Percentiles rank a stretch among this genome's conserved stretches.
These are phyloP conservation scores for Raillietiella orientalis DNA, from an alignment of 2,888 invertebrate species.

Conservation along the genomic window DNA sequence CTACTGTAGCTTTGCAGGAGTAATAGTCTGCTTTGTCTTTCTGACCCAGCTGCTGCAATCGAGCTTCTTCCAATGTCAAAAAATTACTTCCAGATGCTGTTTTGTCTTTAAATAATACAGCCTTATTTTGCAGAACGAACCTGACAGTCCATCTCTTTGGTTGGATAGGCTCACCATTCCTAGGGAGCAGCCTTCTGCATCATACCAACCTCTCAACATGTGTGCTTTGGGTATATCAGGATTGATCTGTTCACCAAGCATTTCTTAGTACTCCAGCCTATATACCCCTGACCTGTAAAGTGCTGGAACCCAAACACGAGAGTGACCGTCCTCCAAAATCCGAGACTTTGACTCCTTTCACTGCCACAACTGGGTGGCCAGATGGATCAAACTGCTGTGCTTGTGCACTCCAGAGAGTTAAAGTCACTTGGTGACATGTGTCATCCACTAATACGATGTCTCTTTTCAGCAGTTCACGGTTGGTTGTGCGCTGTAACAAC, in stretches of 20 bases:
- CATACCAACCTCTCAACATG: conserved; percentile 63
- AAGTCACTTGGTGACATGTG: conserved; percentile 23
- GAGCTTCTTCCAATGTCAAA: conserved; percentile 40
- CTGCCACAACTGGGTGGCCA: conserved; percentile 42
- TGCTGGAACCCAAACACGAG: conserved; percentile 6
- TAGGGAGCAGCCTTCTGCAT: conserved; percentile 30
- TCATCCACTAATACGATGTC: conserved; percentile 61
- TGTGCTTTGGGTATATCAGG: conserved; percentile 69
- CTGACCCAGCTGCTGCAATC: conserved; percentile 21
- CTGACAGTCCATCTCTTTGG: conserved; percentile 10
- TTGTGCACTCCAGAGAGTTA: conserved; percentile 71
- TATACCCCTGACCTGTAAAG: neutral
- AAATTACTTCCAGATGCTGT: conserved; percentile 29
- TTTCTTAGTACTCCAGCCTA: neutral
- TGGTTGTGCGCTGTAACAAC: conserved; percentile 34
- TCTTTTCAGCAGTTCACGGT: conserved; percentile 56
- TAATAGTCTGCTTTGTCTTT: conserved; percentile 19
- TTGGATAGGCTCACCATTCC: conserved; percentile 21
- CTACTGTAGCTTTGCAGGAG: conserved; percentile 38
- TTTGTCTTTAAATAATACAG: too few species aligned
- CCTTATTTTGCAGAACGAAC: neutral
- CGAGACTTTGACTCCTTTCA: conserved; percentile 47
- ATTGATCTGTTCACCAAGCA: conserved; percentile 24
- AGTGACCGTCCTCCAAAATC: conserved; percentile 46
- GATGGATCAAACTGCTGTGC: conserved; percentile 51